Percentiles rank a stretch among this genome's conserved stretches.
phyloP scores from a whole-genome alignment of 2,797 vertebrate species.

The Carduelis carduelis region DNA sequence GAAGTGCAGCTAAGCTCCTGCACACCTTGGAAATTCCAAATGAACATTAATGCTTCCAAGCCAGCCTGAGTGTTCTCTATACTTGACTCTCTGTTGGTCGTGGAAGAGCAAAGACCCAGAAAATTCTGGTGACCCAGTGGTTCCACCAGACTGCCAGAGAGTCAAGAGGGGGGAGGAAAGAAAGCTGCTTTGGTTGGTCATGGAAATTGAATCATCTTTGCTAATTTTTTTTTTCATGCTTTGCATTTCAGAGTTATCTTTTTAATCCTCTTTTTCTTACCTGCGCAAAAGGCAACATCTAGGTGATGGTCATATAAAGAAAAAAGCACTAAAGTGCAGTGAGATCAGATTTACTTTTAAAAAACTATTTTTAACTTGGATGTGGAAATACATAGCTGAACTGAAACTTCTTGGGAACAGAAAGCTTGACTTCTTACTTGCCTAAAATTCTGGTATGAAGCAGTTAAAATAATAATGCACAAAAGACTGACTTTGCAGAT shows the following conservation, averaged over 20 bases:
- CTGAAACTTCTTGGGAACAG: background rate
- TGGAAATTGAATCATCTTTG: background rate
- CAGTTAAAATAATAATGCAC: background rate
- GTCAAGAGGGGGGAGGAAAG: background rate
- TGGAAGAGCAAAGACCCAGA: background rate
- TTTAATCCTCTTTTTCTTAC: background rate
- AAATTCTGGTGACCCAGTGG: background rate
- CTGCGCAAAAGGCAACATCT: background rate
- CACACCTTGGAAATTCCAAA: background rate
- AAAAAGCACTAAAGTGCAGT: constrained; percentile 1
- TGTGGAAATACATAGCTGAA: background rate
- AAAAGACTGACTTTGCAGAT: constrained; percentile 14
- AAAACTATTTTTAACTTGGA: background rate
- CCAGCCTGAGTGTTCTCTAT: background rate
- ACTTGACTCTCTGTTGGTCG: background rate
- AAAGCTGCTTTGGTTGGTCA: background rate
- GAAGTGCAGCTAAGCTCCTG: background rate
- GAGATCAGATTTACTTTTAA: background rate
- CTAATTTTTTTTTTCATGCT: background rate
- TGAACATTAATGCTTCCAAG: background rate
- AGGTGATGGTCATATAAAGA: background rate
- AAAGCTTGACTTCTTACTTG: background rate
- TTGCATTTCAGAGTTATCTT: constrained; percentile 1
- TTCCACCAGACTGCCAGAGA: background rate
- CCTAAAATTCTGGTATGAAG: background rate